Conservation (phyloP, 2,888 invertebrate species). For the Plebejus melissa region DNA sequence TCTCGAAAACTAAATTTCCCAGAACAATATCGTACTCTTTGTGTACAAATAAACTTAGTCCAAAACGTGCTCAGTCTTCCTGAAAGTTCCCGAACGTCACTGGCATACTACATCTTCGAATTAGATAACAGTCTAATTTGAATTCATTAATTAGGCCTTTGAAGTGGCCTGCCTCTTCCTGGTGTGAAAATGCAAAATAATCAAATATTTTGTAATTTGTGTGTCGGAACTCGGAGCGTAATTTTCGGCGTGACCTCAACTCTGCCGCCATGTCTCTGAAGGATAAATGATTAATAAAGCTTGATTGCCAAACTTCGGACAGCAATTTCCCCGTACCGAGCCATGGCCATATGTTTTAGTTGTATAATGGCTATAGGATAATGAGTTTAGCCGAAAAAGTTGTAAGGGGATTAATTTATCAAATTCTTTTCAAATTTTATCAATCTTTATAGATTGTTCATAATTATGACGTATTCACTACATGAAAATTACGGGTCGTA, state of each 20-base stretch:
- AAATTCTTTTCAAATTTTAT: too few relatives aligned
- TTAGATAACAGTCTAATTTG: neutral
- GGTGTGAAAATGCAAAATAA: conserved; percentile 5
- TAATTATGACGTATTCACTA: too few relatives aligned
- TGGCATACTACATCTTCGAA: neutral
- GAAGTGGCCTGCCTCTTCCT: neutral
- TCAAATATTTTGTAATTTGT: neutral
- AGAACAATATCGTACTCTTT: neutral
- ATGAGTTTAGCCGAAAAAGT: neutral
- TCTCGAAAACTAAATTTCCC: neutral
- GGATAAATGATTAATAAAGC: conserved; percentile 16
- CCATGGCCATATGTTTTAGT: neutral
- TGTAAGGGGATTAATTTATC: too few relatives aligned
- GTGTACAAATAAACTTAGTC: neutral
- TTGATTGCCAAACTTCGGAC: conserved; percentile 15
- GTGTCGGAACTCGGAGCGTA: neutral
- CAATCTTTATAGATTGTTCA: too few relatives aligned
- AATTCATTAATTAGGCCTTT: conserved; percentile 16
- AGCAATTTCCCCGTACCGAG: neutral
- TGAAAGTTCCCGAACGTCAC: neutral
- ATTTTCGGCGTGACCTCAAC: conserved; percentile 13
- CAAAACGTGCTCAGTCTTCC: neutral
- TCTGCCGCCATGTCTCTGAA: neutral
- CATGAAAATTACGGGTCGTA: too few relatives aligned
- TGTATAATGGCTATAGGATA: neutral